Conservation (phyloP, 2,797 vertebrate species). For the Phrynocephalus guinanensis region DNA sequence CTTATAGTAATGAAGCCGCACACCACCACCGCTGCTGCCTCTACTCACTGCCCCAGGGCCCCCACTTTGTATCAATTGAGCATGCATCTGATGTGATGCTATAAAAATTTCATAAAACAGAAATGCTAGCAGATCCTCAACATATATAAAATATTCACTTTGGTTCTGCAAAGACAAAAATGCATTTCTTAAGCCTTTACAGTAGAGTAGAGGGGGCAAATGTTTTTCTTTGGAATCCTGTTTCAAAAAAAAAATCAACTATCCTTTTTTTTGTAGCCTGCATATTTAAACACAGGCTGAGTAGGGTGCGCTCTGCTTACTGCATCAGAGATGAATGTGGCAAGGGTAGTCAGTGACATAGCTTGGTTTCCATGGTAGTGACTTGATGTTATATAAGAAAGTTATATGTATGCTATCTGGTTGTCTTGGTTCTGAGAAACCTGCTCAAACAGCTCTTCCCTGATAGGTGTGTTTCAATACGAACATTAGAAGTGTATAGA, state of each 20-base stretch:
- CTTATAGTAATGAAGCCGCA: too few species aligned
- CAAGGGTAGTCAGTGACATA: constrained; percentile 30
- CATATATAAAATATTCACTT: background rate
- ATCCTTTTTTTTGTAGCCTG: background rate
- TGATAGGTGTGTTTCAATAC: constrained; percentile 27
- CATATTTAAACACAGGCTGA: background rate
- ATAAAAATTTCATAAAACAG: constrained; percentile 3
- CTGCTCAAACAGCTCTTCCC: constrained; percentile 33
- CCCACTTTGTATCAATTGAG: too few species aligned
- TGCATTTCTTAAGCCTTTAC: background rate
- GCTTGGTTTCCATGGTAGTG: constrained; percentile 67
- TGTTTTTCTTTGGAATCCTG: constrained; percentile 11
- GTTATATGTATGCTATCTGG: constrained; percentile 48
- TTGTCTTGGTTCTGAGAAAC: constrained; percentile 61
- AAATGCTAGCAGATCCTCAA: background rate
- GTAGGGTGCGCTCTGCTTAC: background rate
- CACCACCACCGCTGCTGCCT: too few species aligned
- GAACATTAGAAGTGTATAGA: constrained; percentile 32
- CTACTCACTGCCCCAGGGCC: too few species aligned
- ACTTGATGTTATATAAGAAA: constrained; percentile 62
- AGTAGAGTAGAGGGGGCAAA: background rate
- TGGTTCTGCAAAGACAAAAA: constrained; percentile 2
- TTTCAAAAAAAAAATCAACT: constrained; percentile 19
- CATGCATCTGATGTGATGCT: background rate
- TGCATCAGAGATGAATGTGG: constrained; percentile 10